Conservation (phyloP, 2,797 vertebrate species). For the Darevskia mixta region DNA sequence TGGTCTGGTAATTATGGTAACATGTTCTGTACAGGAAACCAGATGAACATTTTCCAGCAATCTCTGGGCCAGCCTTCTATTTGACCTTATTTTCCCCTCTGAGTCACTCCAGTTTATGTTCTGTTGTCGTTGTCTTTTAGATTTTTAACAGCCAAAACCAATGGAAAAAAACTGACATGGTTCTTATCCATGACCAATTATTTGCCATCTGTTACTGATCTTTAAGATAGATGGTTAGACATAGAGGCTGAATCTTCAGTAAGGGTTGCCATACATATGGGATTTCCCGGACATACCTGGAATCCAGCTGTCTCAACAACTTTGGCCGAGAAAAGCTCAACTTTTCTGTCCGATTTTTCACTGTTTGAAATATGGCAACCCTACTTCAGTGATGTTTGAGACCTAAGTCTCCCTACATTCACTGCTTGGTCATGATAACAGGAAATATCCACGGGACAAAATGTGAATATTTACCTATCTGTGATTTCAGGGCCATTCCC, state of each 20-base stretch:
- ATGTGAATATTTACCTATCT: neutral
- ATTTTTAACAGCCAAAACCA: neutral
- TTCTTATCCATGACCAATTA: neutral
- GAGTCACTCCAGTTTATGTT: neutral
- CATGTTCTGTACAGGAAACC: slow-evolving; percentile 55
- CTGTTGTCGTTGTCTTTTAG: neutral
- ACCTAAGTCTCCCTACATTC: neutral
- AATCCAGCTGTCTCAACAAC: no score
- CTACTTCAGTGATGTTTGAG: no score
- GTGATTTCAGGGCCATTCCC: neutral
- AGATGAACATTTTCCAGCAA: slow-evolving; percentile 12
- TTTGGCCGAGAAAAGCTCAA: no score
- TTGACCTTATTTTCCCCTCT: neutral
- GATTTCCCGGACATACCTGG: no score
- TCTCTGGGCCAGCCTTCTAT: slow-evolving; percentile 18
- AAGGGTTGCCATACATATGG: neutral
- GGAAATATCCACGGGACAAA: neutral
- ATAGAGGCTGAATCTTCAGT: neutral
- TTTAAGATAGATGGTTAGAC: neutral
- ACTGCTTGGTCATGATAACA: neutral
- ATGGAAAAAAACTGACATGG: neutral
- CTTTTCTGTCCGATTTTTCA: no score
- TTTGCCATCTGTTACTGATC: neutral
- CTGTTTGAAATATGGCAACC: no score
- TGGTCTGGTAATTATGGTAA: slow-evolving; percentile 43